Evolutionary conservation across 2,797 vertebrate species (phyloP).

Genomic region (Falco berigora): DNA sequence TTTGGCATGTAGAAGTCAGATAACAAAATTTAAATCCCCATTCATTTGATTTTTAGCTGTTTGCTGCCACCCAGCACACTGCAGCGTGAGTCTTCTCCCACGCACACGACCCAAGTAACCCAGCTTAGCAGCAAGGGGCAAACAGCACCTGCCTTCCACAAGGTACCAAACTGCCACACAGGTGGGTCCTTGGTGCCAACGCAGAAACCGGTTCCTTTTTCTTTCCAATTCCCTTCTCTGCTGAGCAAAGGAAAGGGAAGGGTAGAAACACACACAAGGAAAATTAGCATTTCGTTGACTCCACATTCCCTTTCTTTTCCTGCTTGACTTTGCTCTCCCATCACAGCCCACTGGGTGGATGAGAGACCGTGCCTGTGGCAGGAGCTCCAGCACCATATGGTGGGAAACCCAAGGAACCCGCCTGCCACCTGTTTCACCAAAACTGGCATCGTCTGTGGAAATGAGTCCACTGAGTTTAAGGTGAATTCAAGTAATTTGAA

Average conservation of each 20-base stretch:
- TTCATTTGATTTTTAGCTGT: background rate
- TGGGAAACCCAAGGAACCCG: background rate
- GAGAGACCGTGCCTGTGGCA: background rate
- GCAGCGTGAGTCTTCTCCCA: background rate
- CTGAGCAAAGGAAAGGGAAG: background rate
- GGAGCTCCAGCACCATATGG: background rate
- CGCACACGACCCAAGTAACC: background rate
- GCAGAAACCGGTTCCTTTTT: background rate
- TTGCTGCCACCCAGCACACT: background rate
- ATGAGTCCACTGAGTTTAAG: background rate
- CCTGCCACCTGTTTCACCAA: background rate
- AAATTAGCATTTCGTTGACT: background rate
- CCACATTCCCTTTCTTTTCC: background rate
- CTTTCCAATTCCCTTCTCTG: background rate
- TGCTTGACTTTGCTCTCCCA: background rate
- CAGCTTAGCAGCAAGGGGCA: background rate
- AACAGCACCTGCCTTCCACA: background rate
- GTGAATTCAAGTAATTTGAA: background rate
- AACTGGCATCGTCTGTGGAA: background rate
- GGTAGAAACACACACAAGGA: background rate
- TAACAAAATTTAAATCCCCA: background rate
- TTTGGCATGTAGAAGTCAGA: background rate
- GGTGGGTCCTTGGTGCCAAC: background rate
- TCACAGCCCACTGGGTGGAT: fast-evolving
- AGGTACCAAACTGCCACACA: background rate